Evolutionary conservation across 2,797 vertebrate species (phyloP).

Genomic region (Myotis vivesi): DNA sequence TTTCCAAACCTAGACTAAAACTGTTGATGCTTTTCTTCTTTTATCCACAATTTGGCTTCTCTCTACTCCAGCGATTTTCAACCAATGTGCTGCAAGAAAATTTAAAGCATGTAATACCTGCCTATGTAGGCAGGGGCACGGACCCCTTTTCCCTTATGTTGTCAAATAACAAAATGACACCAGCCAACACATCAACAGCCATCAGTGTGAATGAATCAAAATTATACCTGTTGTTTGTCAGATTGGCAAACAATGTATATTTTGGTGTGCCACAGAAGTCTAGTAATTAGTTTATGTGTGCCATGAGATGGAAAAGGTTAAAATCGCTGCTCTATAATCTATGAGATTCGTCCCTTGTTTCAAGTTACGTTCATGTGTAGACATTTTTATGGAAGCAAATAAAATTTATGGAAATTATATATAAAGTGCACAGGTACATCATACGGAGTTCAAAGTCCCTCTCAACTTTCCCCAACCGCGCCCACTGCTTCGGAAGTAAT

Average conservation of each 20-base stretch:
- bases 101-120: neutral
- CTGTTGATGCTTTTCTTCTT: neutral
- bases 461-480: neutral
- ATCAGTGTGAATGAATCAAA: neutral
- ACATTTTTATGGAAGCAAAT: neutral
- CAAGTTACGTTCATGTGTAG: neutral
- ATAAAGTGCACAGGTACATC: neutral
- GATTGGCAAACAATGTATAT: neutral
- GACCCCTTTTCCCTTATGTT: neutral
- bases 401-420: neutral
- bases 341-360: neutral
- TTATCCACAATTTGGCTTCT: neutral
- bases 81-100: neutral
- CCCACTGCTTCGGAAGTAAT: neutral
- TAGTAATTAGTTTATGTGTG: neutral
- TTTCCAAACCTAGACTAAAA: slow-evolving; percentile 23
- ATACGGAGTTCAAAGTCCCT: neutral
- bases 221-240: neutral
- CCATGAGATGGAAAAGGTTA: neutral
- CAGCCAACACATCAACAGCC: neutral
- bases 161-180: neutral
- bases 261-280: neutral
- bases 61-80: neutral
- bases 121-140: neutral
- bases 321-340: neutral